These are phyloP conservation scores for Tangara arthus DNA, from an alignment of 2,797 vertebrate genomes.

Conservation along the genomic window DNA sequence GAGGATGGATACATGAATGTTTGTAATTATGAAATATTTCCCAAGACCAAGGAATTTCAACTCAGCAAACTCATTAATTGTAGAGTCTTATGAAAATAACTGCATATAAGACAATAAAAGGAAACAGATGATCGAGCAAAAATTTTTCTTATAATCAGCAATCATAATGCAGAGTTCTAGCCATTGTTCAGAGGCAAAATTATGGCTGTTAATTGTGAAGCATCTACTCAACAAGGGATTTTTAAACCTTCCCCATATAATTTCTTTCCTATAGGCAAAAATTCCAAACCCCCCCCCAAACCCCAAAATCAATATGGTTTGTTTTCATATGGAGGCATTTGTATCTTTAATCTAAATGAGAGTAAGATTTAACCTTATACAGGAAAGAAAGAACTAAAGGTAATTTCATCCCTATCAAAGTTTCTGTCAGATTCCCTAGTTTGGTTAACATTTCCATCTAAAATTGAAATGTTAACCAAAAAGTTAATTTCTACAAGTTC, in stretches of 20 bases:
- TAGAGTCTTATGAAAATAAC: neutral
- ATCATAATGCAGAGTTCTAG: neutral
- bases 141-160: neutral
- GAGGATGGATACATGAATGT: neutral
- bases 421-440: neutral
- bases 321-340: neutral
- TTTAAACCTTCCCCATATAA: neutral
- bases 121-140: neutral
- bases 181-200: neutral
- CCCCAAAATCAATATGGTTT: neutral
- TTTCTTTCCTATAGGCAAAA: neutral
- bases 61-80: neutral
- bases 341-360: neutral
- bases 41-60: neutral
- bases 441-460: neutral
- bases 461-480: neutral
- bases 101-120: neutral
- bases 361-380: neutral
- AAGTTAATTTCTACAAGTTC: neutral
- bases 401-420: neutral
- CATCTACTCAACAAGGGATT: neutral
- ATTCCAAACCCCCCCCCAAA: accelerated
- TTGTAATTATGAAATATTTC: neutral
- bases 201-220: neutral
- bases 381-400: neutral